A percentile compares a stretch with the other conserved stretches of the same genome.
Conservation (phyloP, 2,797 vertebrate genomes). For the Sebastes alutus region DNA sequence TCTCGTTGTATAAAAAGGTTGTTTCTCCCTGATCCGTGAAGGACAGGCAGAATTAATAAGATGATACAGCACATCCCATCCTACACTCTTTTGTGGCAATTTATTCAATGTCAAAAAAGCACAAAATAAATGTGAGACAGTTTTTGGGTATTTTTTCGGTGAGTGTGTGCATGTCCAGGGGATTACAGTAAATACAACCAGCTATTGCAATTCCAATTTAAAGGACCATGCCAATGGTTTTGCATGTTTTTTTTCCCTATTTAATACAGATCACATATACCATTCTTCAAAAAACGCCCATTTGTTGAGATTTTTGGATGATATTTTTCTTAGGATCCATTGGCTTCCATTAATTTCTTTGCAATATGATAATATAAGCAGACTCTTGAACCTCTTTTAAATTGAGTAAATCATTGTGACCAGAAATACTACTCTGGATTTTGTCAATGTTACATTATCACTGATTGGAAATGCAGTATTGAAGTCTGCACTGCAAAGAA, state of each 20-base stretch:
- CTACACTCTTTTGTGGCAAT: slow-evolving; percentile 2
- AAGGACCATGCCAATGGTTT: not conserved
- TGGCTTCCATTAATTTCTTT: not conserved
- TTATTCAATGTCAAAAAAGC: slow-evolving; percentile 23
- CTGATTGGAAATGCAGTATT: not conserved
- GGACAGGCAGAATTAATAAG: slow-evolving; percentile 26
- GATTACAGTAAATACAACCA: not conserved
- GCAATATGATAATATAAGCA: not conserved
- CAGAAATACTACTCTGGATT: not conserved
- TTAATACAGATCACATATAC: not conserved
- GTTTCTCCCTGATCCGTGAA: slow-evolving; percentile 33
- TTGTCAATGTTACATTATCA: not conserved
- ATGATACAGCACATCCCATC: slow-evolving; percentile 20
- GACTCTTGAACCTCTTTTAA: not conserved
- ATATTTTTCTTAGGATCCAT: not conserved
- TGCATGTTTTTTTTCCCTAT: not conserved
- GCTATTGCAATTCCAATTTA: not conserved
- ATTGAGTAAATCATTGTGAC: not conserved
- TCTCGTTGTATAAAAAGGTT: slow-evolving; percentile 15
- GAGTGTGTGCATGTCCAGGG: slow-evolving; percentile 2
- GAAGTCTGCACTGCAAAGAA: not conserved
- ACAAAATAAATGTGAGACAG: not conserved
- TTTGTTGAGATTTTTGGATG: not conserved
- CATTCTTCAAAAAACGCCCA: not conserved
- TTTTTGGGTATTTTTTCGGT: not conserved